Base-by-base conservation (phyloP, 2,888 invertebrate species). In the Cynaeus angustus region DNA sequence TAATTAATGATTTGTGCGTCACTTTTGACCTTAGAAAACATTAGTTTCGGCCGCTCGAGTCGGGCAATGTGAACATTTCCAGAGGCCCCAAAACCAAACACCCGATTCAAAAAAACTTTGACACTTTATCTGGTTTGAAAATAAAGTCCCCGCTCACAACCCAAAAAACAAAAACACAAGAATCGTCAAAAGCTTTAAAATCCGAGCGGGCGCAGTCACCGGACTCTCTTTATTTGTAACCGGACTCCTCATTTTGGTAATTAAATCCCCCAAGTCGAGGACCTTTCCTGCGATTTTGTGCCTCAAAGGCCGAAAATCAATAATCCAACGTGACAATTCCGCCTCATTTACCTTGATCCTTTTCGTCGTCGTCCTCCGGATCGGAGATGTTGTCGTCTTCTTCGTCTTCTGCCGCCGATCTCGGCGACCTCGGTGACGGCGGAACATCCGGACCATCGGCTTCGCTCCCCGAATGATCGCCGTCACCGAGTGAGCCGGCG, bases 321-420 rank as follows among this genome's bases (percentile, higher is more conserved):
- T 52, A 52, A 52, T 33, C 7, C 28, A n/a, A 52, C 12, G 6
- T 12, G 30, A 52, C 52, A 50, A 50, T 50, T 13, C 26, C 26
- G 46, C 9, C 14, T 26, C 16, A n/a, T 55, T 55, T 55, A 93
- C 93, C 94, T 86, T 93, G 93, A 82, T 95, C 95, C 85, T 94
- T 94, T 73, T 94, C 93, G 79, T 94, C 93, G 75, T 92, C 92
- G 74, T 94, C 94, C 77, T 95, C 94, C 73, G 94, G 93, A 82
- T 96, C 96, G 77, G 94, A 94, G 78, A 94, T 90, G 83, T 94
- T 94, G 77, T 95, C 95, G 82, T 95, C 95, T 82, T 95, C 95
- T 45, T 93, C 92, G 79, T 94, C 94, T 76, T 94, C 94, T 76
- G 93, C 91, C 77, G 83, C 91, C 82, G 84, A 90, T 85, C 83